Evolutionary conservation across 2,113 vertebrate species (phyloP).

Genomic region (Dryoscopus gambensis): DNA sequence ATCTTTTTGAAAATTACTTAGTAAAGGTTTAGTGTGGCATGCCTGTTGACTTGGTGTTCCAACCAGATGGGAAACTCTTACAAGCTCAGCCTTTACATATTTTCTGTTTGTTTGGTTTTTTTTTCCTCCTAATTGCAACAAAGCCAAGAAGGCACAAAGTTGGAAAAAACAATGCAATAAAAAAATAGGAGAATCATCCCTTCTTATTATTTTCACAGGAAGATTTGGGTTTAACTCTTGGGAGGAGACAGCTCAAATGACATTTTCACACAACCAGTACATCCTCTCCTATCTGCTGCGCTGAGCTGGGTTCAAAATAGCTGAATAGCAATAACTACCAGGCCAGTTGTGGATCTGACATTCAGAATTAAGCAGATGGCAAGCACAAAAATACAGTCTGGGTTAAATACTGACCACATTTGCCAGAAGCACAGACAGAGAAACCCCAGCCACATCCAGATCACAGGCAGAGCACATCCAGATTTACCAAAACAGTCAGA

Average conservation of each 20-base stretch:
- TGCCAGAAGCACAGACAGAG: slow-evolving; percentile 61
- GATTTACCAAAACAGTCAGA: slow-evolving; percentile 33
- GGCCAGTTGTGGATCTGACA: slow-evolving; percentile 63
- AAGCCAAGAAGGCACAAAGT: not conserved
- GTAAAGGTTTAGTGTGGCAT: not conserved
- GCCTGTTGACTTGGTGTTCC: not conserved
- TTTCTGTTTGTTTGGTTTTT: not conserved
- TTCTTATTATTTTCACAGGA: not conserved
- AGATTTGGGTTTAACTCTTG: not conserved
- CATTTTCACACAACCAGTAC: slow-evolving; percentile 6
- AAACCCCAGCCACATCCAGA: slow-evolving; percentile 50
- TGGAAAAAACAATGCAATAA: not conserved
- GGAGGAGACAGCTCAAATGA: not conserved
- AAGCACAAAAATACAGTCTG: slow-evolving; percentile 60
- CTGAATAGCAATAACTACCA: slow-evolving; percentile 40
- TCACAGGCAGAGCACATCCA: slow-evolving; percentile 37
- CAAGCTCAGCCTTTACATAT: not conserved
- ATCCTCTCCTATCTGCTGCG: not conserved
- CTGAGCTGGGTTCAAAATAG: not conserved
- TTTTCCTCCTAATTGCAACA: not conserved
- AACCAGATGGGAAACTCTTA: not conserved
- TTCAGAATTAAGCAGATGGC: slow-evolving; percentile 65
- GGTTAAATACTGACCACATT: slow-evolving; percentile 57
- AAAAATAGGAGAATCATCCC: not conserved
- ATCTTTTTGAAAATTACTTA: not conserved